These are phyloP conservation scores for Drosophila peninsularis DNA, from an alignment of 2,888 invertebrate genomes.

Conservation along the genomic window DNA sequence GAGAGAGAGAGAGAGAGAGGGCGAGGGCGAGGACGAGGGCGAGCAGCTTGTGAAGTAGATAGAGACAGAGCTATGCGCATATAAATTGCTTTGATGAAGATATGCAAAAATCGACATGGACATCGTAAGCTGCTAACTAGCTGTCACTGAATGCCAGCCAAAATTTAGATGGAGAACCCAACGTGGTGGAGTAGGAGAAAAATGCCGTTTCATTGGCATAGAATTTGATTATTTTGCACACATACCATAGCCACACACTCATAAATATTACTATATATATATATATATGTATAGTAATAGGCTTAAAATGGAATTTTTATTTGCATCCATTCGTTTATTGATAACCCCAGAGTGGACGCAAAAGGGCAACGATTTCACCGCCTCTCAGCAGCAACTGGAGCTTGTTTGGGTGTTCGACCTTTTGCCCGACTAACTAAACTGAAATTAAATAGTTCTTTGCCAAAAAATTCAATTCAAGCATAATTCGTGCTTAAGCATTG, in stretches of 20 bases:
- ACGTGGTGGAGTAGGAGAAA: background rate
- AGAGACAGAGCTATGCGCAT: conserved; percentile 51
- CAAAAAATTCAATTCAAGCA: background rate
- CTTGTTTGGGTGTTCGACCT: background rate
- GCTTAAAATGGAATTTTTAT: conserved; percentile 40
- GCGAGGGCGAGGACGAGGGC: background rate
- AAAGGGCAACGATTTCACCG: conserved; percentile 3
- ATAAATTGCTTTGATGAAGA: conserved; percentile 72
- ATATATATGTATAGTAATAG: conserved; percentile 29
- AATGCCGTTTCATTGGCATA: conserved; percentile 27
- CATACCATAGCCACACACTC: background rate
- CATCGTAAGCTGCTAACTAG: conserved; percentile 45
- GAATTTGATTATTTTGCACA: conserved; percentile 18
- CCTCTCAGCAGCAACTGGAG: background rate
- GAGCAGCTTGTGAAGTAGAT: background rate
- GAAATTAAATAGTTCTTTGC: background rate
- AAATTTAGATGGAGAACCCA: conserved; percentile 6
- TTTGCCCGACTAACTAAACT: background rate
- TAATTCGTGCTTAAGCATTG: background rate
- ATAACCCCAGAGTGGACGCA: conserved; percentile 8
- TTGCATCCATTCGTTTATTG: conserved; percentile 48
- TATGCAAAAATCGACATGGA: conserved; percentile 63
- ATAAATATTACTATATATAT: conserved; percentile 2
- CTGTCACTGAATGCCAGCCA: conserved; percentile 17
- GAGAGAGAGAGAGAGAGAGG: background rate